These are phyloP conservation scores for Chanos chanos DNA, from an alignment of 2,797 vertebrate species.

Conservation along the genomic window DNA sequence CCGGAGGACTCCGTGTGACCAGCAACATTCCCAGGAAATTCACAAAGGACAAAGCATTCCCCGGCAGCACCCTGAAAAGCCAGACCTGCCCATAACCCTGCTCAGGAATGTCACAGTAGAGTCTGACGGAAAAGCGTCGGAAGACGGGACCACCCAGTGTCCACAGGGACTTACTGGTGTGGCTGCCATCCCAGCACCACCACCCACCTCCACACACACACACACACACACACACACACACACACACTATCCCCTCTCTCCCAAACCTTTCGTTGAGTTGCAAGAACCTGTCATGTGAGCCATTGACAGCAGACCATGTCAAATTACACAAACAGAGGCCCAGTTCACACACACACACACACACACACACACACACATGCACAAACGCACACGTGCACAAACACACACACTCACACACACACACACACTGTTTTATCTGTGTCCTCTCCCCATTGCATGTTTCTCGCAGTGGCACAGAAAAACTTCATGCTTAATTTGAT, in stretches of 20 bases:
- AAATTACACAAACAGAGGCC: slow-evolving; percentile 15
- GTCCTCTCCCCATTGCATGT: neutral
- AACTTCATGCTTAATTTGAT: neutral
- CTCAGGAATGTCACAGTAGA: slow-evolving; percentile 64
- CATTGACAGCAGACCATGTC: slow-evolving; percentile 14
- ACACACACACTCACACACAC: slow-evolving; percentile 15
- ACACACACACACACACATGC: slow-evolving; percentile 9
- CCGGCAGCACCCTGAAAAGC: slow-evolving; percentile 51
- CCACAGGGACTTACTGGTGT: slow-evolving; percentile 5
- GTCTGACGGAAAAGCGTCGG: slow-evolving; percentile 45
- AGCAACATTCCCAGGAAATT: slow-evolving; percentile 39
- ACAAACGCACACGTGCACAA: slow-evolving; percentile 32
- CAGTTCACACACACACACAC: slow-evolving; percentile 28
- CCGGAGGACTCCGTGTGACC: neutral
- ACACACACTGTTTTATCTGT: too few species aligned
- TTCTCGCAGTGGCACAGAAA: neutral
- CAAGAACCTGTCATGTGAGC: slow-evolving; percentile 12
- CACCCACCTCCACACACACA: neutral
- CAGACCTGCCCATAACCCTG: slow-evolving; percentile 58
- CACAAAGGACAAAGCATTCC: slow-evolving; percentile 55
- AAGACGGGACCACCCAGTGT: slow-evolving; percentile 50
- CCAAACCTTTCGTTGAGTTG: slow-evolving; percentile 1
- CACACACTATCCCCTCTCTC: slow-evolving; percentile 7
- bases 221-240: too few species aligned
- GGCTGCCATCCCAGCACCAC: neutral